phyloP scores from a whole-genome alignment of 2,888 invertebrate species.

The Sphaerophoria taeniata region DNA sequence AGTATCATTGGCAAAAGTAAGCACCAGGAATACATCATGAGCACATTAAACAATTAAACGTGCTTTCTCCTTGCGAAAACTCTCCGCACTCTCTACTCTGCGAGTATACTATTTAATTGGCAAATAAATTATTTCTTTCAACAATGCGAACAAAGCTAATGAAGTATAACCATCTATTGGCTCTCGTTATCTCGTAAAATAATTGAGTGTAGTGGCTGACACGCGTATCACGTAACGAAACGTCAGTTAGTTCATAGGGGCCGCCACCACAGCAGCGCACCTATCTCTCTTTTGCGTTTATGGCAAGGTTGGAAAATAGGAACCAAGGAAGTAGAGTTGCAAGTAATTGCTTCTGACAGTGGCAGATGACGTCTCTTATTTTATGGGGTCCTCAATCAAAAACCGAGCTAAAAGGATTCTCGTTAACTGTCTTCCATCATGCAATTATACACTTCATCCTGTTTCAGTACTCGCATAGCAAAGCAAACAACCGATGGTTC shows the following conservation, averaged over 20 bases:
- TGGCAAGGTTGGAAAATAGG: background rate
- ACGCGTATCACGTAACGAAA: background rate
- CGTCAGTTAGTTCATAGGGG: slow-evolving; percentile 48
- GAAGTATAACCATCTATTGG: slow-evolving; percentile 38
- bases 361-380: slow-evolving; percentile 66
- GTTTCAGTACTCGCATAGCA: slow-evolving; percentile 8
- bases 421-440: slow-evolving; percentile 74
- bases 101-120: slow-evolving; percentile 57
- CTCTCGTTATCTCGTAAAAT: slow-evolving; percentile 28
- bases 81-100: slow-evolving; percentile 1
- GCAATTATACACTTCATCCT: slow-evolving; percentile 65
- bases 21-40: slow-evolving; percentile 29
- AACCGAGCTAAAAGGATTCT: slow-evolving; percentile 70
- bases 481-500: slow-evolving; percentile 25
- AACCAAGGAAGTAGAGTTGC: slow-evolving; percentile 32
- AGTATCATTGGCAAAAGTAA: slow-evolving; percentile 49
- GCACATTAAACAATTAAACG: slow-evolving; percentile 58
- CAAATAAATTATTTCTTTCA: slow-evolving; percentile 50
- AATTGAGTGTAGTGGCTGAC: slow-evolving; percentile 38
- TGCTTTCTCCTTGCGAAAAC: background rate
- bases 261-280: slow-evolving; percentile 11
- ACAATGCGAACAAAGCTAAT: slow-evolving; percentile 52
- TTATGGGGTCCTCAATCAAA: slow-evolving; percentile 61
- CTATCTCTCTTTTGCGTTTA: slow-evolving; percentile 28
- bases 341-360: slow-evolving; percentile 66